These are phyloP conservation scores for Nemotelus pantherinus DNA, from an alignment of 2,888 invertebrate species.

Conservation along the genomic window DNA sequence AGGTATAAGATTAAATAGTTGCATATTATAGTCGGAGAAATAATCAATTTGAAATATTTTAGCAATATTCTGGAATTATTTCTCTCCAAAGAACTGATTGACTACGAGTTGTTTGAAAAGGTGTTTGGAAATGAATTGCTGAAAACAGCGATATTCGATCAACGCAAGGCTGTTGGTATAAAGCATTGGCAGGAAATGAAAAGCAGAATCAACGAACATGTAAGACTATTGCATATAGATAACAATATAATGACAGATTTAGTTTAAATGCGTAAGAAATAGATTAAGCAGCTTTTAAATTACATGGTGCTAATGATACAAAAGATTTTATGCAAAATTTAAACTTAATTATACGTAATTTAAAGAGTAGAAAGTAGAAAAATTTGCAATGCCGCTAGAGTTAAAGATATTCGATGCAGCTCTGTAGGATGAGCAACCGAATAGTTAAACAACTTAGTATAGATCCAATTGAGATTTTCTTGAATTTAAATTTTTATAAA, in stretches of 20 bases:
- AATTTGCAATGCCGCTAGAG: too few species aligned
- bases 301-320: too few species aligned
- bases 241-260: slow-evolving; percentile 61
- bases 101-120: slow-evolving; percentile 82
- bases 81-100: slow-evolving; percentile 90
- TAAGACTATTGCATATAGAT: slow-evolving; percentile 16
- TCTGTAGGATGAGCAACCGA: too few species aligned
- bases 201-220: slow-evolving; percentile 91
- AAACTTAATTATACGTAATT: too few species aligned
- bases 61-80: slow-evolving; percentile 78
- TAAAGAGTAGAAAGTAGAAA: too few species aligned
- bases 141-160: slow-evolving; percentile 77
- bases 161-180: slow-evolving; percentile 77
- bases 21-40: not conserved
- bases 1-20: slow-evolving; percentile 62
- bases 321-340: too few species aligned
- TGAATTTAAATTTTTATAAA: too few species aligned
- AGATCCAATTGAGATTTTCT: too few species aligned
- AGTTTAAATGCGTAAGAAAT: too few species aligned
- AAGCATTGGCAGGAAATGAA: slow-evolving; percentile 91
- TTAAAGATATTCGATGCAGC: too few species aligned
- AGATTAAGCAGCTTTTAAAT: too few species aligned
- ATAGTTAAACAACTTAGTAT: too few species aligned
- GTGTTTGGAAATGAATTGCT: slow-evolving; percentile 80
- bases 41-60: slow-evolving; percentile 13